Base-by-base conservation (phyloP, 2,797 vertebrate species). In the Typhlichthys subterraneus region DNA sequence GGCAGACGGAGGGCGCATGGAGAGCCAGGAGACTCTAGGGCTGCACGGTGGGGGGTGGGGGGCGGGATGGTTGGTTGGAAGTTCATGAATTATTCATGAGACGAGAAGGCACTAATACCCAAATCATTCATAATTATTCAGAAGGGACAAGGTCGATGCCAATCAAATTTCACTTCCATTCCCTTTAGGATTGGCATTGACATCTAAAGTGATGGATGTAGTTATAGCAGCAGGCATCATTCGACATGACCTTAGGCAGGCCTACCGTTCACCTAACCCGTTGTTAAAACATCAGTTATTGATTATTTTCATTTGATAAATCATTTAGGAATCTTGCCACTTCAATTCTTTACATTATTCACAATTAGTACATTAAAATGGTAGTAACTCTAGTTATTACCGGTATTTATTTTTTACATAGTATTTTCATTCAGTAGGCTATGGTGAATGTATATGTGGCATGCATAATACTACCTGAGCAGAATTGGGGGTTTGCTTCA, bases 61-160 rank as follows among this genome's bases (percentile, higher is more conserved):
- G 53, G 49, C 48, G 45, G 69, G 14, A 11, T 10, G 45, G 45
- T 12, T 55, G 9, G 31, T 55, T 31, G 42, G 42, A 38, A 38
- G 42, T 47, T 69, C 14, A 81, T 91, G 75, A 81, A 90, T 92
- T 78, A 92, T 91, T 85, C 73, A 93, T 91, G 69, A 83, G n/a
- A 19, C 69, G 76, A 84, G 82, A 79, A 82, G 75, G 72, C 84
- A 85, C 81, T 82, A 83, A 82, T 81, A 76, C 70, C 74, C 81
- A 81, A 89, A 85, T 86, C 70, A 86, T 85, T 89, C 76, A 89
- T 83, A 89, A 85, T 88, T 89, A 90, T 90, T 87, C 76, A 80
- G 72, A 58, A 63, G 75, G 73, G 84, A 83, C 85, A 78, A 80
- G 85, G 82, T 86, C 80, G 72, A 72, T 79, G 87, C 73, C 84